These are phyloP conservation scores for Aphelinus atriplicis DNA, from an alignment of 1,140 invertebrate species.

Conservation along the genomic window DNA sequence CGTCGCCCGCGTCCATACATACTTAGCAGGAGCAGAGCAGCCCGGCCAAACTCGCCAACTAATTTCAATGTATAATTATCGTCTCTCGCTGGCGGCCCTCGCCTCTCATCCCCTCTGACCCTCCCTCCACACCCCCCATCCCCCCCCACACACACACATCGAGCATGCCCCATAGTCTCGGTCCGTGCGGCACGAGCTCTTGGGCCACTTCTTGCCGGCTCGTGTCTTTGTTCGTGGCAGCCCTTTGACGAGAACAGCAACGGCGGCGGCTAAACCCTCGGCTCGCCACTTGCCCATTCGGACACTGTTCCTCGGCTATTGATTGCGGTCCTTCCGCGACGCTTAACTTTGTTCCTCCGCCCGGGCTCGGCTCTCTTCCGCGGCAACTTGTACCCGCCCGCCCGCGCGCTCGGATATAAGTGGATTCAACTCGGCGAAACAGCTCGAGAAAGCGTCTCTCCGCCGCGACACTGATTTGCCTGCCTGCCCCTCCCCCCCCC, in stretches of 20 bases:
- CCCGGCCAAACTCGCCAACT: conserved; percentile 65
- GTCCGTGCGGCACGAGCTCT: conserved; percentile 4
- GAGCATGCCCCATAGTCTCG: too few species aligned
- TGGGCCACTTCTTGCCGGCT: conserved; percentile 19
- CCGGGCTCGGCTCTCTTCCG: conserved; percentile 57
- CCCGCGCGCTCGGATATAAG: conserved; percentile 50
- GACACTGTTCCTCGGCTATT: conserved; percentile 60
- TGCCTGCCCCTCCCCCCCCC: too few species aligned
- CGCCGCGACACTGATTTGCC: conserved; percentile 14
- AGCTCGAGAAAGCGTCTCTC: conserved; percentile 31
- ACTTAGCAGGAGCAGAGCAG: conserved; percentile 52
- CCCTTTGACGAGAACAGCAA: conserved; percentile 8
- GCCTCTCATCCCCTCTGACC: conserved; percentile 37
- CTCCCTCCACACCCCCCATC: conserved; percentile 26
- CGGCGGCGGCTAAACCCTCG: not conserved
- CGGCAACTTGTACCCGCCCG: not conserved
- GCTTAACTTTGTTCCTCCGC: conserved; percentile 62
- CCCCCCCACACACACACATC: conserved; percentile 7
- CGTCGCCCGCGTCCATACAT: conserved; percentile 59
- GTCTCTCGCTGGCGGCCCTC: conserved; percentile 54
- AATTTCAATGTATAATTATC: conserved; percentile 69
- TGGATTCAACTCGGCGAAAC: conserved; percentile 59
- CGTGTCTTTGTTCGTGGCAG: not conserved
- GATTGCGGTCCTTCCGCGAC: conserved; percentile 58
- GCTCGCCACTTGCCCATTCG: conserved; percentile 53